Percentiles rank a stretch among this genome's conserved stretches.
phyloP scores from a whole-genome alignment of 1,140 invertebrate species.

The Phthorimaea operculella region DNA sequence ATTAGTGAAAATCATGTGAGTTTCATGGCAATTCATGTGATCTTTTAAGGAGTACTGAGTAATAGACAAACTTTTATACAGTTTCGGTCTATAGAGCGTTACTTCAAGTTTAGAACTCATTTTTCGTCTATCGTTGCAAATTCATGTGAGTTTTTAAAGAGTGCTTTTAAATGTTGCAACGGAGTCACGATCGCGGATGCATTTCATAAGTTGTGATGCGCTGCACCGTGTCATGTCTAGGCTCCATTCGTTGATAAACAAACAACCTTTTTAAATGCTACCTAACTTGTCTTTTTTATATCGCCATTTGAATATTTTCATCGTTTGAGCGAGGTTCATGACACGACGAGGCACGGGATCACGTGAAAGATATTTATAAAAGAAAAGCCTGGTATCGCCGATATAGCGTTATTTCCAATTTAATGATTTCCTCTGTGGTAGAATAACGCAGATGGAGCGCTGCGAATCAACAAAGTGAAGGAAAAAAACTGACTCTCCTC shows the following conservation, averaged over 20 bases:
- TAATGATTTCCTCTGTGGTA: constrained; percentile 31
- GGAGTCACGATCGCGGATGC: neutral
- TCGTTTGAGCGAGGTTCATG: constrained; percentile 57
- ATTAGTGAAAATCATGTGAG: too few species aligned
- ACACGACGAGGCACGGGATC: constrained; percentile 60
- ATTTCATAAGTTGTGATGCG: constrained; percentile 2
- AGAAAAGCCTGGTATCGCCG: constrained; percentile 57
- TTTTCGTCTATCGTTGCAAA: neutral
- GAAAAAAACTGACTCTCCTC: too few species aligned
- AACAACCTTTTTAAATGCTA: constrained; percentile 68
- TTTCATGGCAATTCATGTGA: too few species aligned
- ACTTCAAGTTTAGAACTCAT: neutral
- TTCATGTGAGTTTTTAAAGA: neutral
- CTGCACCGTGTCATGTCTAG: constrained; percentile 58
- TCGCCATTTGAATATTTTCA: constrained; percentile 65
- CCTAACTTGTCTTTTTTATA: constrained; percentile 67
- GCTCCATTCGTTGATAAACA: constrained; percentile 61
- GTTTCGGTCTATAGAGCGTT: neutral
- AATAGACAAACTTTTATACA: neutral
- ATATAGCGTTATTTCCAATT: constrained; percentile 66
- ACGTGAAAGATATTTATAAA: constrained; percentile 67
- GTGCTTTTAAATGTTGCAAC: neutral
- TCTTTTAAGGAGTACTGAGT: too few species aligned
- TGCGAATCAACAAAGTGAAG: too few species aligned
- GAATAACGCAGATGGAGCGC: too few species aligned